Conservation (phyloP, 2,797 vertebrate genomes). For the Pantherophis vulpinus region DNA sequence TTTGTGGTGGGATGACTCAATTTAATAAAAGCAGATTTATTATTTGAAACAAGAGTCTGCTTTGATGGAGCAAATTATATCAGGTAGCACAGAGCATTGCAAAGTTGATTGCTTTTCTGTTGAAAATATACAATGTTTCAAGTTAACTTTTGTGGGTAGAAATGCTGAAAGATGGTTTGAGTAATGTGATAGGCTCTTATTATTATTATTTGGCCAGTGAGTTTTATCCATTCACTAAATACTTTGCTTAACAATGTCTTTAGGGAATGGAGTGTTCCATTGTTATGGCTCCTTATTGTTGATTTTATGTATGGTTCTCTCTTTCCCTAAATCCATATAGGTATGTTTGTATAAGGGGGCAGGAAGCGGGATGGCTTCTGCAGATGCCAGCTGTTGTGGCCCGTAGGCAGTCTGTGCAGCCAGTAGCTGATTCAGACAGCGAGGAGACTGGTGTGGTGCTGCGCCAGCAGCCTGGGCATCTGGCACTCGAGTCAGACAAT, state of each 20-base stretch:
- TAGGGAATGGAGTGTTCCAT: not conserved
- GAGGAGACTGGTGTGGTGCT: too few species aligned
- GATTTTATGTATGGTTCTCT: not conserved
- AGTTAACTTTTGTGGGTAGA: not conserved
- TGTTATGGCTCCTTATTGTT: not conserved
- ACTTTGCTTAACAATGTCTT: not conserved
- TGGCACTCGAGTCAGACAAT: too few species aligned
- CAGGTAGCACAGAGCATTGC: not conserved
- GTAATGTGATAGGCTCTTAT: not conserved
- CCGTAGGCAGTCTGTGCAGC: too few species aligned
- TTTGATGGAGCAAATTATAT: not conserved
- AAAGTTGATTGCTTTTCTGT: not conserved
- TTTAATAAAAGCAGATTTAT: not conserved
- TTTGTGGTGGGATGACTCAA: not conserved
- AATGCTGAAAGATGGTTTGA: not conserved
- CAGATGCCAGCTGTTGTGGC: not conserved
- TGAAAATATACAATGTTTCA: not conserved
- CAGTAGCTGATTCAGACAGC: too few species aligned
- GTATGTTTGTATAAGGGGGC: not conserved
- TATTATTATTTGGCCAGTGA: not conserved
- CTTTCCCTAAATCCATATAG: not conserved
- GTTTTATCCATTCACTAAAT: not conserved
- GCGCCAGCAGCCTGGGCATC: too few species aligned
- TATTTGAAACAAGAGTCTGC: not conserved
- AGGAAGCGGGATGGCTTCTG: not conserved